phyloP scores from a whole-genome alignment of 1,140 invertebrate genomes.

The Watersipora subatra region DNA sequence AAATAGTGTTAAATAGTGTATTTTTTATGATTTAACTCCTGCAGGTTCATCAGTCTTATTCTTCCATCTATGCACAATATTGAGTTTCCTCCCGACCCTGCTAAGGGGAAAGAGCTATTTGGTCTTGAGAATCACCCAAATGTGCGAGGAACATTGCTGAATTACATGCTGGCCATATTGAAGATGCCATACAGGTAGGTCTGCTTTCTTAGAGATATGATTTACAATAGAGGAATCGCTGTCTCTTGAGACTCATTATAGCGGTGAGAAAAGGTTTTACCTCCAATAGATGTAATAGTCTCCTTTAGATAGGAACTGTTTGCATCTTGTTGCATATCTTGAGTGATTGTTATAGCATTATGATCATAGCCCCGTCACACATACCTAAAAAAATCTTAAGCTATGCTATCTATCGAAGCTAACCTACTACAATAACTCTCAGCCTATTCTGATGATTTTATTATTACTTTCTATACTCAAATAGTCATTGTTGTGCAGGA shows the following conservation, averaged over 20 bases:
- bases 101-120: slow-evolving; percentile 49
- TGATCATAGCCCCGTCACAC: too few species aligned
- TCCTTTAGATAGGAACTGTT: not conserved
- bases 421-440: too few species aligned
- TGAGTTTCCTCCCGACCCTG: slow-evolving; percentile 51
- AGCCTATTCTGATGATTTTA: too few species aligned
- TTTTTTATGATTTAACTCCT: slow-evolving; percentile 13
- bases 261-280: not conserved
- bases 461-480: too few species aligned
- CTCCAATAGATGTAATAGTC: not conserved
- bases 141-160: slow-evolving; percentile 54
- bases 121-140: slow-evolving; percentile 52
- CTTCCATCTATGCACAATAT: slow-evolving; percentile 63
- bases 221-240: not conserved
- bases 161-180: slow-evolving; percentile 66
- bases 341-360: not conserved
- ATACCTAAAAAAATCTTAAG: too few species aligned
- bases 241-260: not conserved
- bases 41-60: slow-evolving; percentile 56
- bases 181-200: slow-evolving; percentile 67
- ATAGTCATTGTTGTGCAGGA: too few species aligned
- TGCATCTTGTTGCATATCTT: not conserved
- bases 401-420: too few species aligned
- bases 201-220: not conserved
- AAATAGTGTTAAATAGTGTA: too few species aligned